Evolutionary conservation across 2,888 invertebrate genomes (phyloP).

Genomic region (Lochmaea crataegi): DNA sequence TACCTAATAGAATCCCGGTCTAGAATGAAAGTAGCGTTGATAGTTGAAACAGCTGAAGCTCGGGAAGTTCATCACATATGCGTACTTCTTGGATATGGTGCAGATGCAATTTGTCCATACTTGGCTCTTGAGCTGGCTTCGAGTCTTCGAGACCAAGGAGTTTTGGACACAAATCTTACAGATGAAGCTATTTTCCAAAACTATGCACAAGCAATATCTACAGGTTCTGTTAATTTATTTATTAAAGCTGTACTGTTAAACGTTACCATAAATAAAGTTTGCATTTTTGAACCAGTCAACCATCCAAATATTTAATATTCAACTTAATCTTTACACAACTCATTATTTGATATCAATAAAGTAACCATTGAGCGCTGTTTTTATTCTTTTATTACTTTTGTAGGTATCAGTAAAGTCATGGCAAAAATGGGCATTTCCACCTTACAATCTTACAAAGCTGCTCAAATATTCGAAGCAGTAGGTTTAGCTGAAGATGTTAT

Average conservation of each 20-base stretch:
- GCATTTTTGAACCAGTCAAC: no score
- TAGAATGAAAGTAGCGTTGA: slow-evolving; percentile 94
- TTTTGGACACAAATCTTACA: slow-evolving; percentile 79
- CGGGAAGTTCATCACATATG: slow-evolving; percentile 97
- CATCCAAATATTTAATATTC: no score
- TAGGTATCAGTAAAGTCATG: slow-evolving; percentile 81
- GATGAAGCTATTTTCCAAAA: slow-evolving; percentile 87
- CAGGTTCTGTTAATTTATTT: slow-evolving; percentile 45
- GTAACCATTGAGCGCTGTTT: no score
- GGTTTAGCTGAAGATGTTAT: slow-evolving; percentile 93
- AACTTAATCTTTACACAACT: no score
- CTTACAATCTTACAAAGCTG: slow-evolving; percentile 97
- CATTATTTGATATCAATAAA: no score
- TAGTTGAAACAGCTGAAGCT: slow-evolving; percentile 97
- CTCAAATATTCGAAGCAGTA: slow-evolving; percentile 99
- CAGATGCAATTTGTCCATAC: slow-evolving; percentile 98
- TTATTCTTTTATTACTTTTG: background rate
- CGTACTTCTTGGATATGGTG: slow-evolving; percentile 94
- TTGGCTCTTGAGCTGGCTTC: slow-evolving; percentile 93
- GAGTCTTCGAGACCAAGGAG: slow-evolving; percentile 85
- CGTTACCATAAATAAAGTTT: background rate
- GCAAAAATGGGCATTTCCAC: slow-evolving; percentile 99
- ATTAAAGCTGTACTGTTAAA: background rate
- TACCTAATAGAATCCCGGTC: slow-evolving; percentile 93
- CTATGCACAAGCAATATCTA: slow-evolving; percentile 82